Conservation (phyloP, 2,888 invertebrate species). For the Ditylenchus weischeri region DNA sequence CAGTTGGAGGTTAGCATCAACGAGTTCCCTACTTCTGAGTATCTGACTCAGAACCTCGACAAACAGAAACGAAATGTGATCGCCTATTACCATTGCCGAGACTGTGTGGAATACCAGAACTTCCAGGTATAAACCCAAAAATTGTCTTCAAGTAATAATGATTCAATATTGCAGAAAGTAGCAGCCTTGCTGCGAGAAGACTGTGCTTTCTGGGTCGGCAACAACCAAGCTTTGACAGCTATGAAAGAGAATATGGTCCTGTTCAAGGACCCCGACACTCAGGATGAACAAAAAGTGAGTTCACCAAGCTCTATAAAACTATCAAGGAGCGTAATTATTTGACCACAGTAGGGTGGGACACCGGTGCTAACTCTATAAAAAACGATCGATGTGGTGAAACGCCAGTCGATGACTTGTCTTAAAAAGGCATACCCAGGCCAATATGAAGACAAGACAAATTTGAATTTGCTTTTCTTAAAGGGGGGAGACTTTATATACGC, state of each 20-base stretch:
- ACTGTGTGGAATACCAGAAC: constrained; percentile 43
- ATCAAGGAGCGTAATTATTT: no score
- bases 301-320: background rate
- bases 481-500: no score
- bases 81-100: constrained; percentile 41
- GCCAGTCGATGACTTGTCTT: no score
- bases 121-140: constrained; percentile 32
- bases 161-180: constrained; percentile 43
- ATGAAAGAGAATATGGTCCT: constrained; percentile 42
- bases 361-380: no score
- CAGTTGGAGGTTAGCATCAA: constrained; percentile 82
- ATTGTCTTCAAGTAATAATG: background rate
- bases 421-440: no score
- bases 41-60: constrained; percentile 45
- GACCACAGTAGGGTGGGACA: no score
- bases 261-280: constrained; percentile 50
- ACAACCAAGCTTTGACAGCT: constrained; percentile 33
- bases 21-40: constrained; percentile 67
- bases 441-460: no score
- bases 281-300: constrained; percentile 47
- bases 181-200: constrained; percentile 85
- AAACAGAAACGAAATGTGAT: constrained; percentile 52
- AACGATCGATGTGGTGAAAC: no score
- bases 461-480: no score
- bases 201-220: constrained; percentile 87